A percentile compares a stretch with the other conserved stretches of the same genome.
Evolutionary conservation across 2,113 vertebrate species (phyloP).

Genomic region (Ammodytes dubius): DNA sequence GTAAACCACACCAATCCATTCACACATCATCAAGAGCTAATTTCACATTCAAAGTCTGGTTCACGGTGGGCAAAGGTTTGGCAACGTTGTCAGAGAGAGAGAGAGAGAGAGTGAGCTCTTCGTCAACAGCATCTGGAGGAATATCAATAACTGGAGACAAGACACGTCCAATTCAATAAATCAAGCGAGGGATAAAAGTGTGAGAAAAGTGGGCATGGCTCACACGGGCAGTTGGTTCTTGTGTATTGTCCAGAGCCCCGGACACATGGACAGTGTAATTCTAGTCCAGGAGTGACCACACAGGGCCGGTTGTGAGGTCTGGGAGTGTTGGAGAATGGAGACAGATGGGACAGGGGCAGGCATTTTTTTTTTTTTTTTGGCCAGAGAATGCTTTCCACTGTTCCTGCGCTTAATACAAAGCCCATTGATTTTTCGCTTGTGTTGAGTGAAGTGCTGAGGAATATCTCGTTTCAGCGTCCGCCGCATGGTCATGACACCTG

Average conservation of each 20-base stretch:
- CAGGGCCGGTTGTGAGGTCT: slow-evolving; percentile 74
- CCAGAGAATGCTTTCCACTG: slow-evolving; percentile 79
- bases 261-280: slow-evolving; percentile 83
- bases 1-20: slow-evolving; percentile 32
- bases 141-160: slow-evolving; percentile 42
- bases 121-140: slow-evolving; percentile 43
- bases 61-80: slow-evolving; percentile 5
- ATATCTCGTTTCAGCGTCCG: slow-evolving; percentile 83
- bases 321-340: slow-evolving; percentile 66
- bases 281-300: slow-evolving; percentile 80
- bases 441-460: slow-evolving; percentile 71
- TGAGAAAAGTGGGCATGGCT: slow-evolving; percentile 63
- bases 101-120: background rate
- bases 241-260: slow-evolving; percentile 67
- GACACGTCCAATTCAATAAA: slow-evolving; percentile 42
- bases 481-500: slow-evolving; percentile 79
- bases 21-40: slow-evolving; percentile 38
- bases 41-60: slow-evolving; percentile 1
- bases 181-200: slow-evolving; percentile 45
- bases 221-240: slow-evolving; percentile 46
- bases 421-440: slow-evolving; percentile 83
- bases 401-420: slow-evolving; percentile 75
- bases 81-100: slow-evolving; percentile 20
- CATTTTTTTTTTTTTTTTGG: slow-evolving; percentile 44
- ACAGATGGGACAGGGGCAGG: slow-evolving; percentile 83